A percentile compares a stretch with the other conserved stretches of the same genome.
Conservation (phyloP, 2,888 invertebrate genomes). For the Xestoiulus laeticollis region DNA sequence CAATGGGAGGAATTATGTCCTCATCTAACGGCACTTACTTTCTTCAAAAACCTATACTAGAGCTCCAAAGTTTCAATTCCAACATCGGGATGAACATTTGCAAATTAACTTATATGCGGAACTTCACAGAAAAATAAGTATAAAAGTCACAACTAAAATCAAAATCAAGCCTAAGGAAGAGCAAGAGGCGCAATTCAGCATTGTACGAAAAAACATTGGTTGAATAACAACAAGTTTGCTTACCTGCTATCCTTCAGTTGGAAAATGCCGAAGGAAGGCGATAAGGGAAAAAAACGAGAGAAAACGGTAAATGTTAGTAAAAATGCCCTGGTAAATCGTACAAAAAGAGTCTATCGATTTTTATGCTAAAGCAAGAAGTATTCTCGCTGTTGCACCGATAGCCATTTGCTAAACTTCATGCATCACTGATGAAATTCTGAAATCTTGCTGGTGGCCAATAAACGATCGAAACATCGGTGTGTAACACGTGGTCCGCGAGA, state of each 20-base stretch:
- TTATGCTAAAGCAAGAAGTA: neutral
- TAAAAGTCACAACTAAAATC: neutral
- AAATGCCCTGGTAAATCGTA: neutral
- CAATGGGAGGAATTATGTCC: neutral
- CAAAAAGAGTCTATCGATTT: neutral
- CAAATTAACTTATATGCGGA: neutral
- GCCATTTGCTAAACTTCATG: neutral
- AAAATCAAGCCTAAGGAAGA: neutral
- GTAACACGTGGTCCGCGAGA: neutral
- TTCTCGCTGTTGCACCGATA: neutral
- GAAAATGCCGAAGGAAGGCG: neutral
- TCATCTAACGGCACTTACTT: neutral
- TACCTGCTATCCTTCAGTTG: neutral
- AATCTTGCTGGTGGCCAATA: neutral
- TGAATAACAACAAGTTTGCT: neutral
- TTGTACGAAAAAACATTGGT: neutral
- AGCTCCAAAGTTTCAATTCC: neutral
- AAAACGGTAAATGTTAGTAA: neutral
- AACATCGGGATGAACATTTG: neutral
- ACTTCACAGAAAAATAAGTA: neutral
- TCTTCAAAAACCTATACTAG: neutral
- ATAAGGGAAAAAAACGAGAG: neutral
- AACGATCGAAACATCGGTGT: neutral
- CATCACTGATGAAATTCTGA: neutral
- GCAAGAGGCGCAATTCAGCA: neutral